These are phyloP conservation scores for Drosophila suzukii DNA, from an alignment of 1,140 invertebrate species.

Conservation along the genomic window DNA sequence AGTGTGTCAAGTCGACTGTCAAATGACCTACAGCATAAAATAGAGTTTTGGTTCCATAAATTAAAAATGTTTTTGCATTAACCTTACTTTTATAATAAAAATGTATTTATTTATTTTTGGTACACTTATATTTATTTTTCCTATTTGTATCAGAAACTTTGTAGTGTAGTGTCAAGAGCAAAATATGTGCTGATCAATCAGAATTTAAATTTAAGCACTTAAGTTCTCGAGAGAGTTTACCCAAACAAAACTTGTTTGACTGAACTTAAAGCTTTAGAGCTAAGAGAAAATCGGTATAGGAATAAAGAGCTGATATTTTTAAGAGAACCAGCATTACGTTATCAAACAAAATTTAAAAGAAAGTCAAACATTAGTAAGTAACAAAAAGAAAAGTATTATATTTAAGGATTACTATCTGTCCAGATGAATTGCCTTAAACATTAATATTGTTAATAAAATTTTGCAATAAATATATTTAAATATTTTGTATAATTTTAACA, in stretches of 20 bases:
- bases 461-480: too few relatives aligned
- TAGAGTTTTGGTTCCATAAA: too few relatives aligned
- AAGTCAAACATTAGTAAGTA: too few relatives aligned
- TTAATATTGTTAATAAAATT: too few relatives aligned
- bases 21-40: neutral
- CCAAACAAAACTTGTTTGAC: slow-evolving; percentile 7
- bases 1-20: neutral
- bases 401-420: too few relatives aligned
- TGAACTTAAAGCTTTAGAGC: neutral
- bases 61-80: too few relatives aligned
- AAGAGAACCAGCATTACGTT: slow-evolving; percentile 1
- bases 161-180: neutral
- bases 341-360: neutral
- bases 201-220: slow-evolving; percentile 6
- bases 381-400: neutral
- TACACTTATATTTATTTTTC: too few relatives aligned
- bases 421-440: too few relatives aligned
- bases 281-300: neutral
- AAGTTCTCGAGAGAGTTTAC: neutral
- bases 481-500: too few relatives aligned
- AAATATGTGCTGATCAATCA: slow-evolving; percentile 19
- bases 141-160: neutral
- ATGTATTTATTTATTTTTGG: too few relatives aligned
- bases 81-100: too few relatives aligned
- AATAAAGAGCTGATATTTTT: too few relatives aligned